Evolutionary conservation across 2,113 vertebrate species (phyloP).

Genomic region (Larimichthys polyactis): DNA sequence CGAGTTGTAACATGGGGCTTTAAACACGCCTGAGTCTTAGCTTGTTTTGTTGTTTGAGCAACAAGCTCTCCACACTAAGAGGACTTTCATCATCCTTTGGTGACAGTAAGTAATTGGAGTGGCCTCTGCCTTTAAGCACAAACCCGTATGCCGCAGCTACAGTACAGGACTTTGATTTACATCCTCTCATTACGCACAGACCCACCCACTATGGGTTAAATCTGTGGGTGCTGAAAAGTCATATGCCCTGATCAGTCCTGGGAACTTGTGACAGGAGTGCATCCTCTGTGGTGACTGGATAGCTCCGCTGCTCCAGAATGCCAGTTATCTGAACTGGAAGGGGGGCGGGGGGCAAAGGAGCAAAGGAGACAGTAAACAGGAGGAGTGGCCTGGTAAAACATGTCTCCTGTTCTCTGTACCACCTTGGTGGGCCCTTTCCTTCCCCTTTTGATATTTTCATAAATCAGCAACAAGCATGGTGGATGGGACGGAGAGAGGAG

Average conservation of each 20-base stretch:
- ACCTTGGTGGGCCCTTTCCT: constrained; percentile 54
- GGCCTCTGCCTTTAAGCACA: constrained; percentile 52
- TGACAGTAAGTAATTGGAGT: constrained; percentile 53
- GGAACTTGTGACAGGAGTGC: constrained; percentile 58
- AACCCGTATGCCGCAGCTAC: constrained; percentile 58
- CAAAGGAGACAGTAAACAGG: constrained; percentile 37
- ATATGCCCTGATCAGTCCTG: constrained; percentile 45
- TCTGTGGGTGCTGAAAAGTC: constrained; percentile 60
- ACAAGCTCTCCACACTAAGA: constrained; percentile 15
- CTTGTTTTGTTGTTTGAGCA: constrained; percentile 15
- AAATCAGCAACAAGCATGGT: constrained; percentile 50
- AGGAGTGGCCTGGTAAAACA: constrained; percentile 3
- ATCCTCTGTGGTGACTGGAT: constrained; percentile 37
- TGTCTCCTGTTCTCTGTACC: constrained; percentile 25
- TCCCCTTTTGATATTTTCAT: constrained; percentile 64
- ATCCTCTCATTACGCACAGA: constrained; percentile 50
- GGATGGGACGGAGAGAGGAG: constrained; percentile 16
- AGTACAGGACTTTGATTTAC: constrained; percentile 61
- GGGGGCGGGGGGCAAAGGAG: neutral
- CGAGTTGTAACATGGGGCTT: neutral
- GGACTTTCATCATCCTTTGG: constrained; percentile 58
- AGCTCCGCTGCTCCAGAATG: constrained; percentile 44
- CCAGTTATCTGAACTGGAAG: constrained; percentile 55
- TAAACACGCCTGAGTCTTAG: neutral
- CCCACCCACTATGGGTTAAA: constrained; percentile 45